Base-by-base conservation (phyloP, 2,797 vertebrate genomes). In the Helicolenus hilgendorfi region DNA sequence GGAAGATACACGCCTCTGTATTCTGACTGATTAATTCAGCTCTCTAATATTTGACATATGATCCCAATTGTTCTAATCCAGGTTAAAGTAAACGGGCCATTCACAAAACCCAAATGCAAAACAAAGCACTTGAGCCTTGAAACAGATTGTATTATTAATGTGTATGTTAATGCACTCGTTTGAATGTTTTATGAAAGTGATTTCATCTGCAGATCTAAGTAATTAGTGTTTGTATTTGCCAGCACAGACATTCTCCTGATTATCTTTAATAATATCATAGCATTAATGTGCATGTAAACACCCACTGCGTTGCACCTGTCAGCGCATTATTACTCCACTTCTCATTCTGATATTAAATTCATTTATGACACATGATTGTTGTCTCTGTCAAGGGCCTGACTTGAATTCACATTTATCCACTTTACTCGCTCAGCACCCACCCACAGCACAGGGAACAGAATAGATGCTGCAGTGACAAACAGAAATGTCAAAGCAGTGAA, bases 181-280 rank as follows among this genome's bases (percentile, higher is more conserved):
- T 83, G 4, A 70, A 59, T 84, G 71, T 81, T 80, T 85, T 56
- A 83, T 89, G 22, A 41, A 27, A 78, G 62, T 22, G 49, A 69
- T 84, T 89, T n/a, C n/a, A 84, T 80, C 69, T 83, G 24, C 24
- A 14, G 18, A 72, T 67, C 53, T 62, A 7, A 4, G 20, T 78
- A 84, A 91, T 87, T 84, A 62, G 45, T 78, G 55, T 81, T 83
- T 65, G 36, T 77, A 29, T 87, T 69, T 77, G 2, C 31, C 1
- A 2, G 27, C 76, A 26, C 24, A 70, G 33, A 80, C 70, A 75
- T 53, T 72, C 33, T 64, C 8, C 4, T 80, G 38, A 76, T 92
- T 78, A 82, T 72, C 36, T 69, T 81, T 77, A 65, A 67, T 89
- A 71, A 89, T 72, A 83, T 74, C 33, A 68, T 69, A n/a, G 41